A percentile compares a stretch with the other conserved stretches of the same genome.
phyloP scores from a whole-genome alignment of 2,113 vertebrate species.

The Heliornis fulica region DNA sequence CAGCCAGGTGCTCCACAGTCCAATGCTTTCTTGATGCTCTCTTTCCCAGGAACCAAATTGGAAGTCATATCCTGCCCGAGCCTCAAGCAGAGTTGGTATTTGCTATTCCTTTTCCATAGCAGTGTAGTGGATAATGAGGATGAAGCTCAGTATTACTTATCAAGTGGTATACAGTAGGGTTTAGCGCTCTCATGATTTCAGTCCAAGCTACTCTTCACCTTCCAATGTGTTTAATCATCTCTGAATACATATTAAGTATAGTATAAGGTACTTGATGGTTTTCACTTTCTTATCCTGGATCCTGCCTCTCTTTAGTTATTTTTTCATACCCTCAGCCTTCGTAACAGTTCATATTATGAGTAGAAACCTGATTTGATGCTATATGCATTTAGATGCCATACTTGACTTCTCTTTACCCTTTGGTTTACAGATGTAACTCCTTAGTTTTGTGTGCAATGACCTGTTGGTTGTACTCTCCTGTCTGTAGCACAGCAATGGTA shows the following conservation, averaged over 20 bases:
- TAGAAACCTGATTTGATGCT: not conserved
- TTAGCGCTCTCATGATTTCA: not conserved
- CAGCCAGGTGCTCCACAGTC: not conserved
- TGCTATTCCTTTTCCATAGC: not conserved
- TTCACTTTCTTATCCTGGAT: not conserved
- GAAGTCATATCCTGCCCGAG: not conserved
- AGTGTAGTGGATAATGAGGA: not conserved
- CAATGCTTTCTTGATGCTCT: not conserved
- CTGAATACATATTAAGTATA: not conserved
- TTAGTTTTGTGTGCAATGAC: not conserved
- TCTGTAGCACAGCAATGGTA: not conserved
- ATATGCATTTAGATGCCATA: not conserved
- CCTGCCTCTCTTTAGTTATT: not conserved
- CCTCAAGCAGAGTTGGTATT: not conserved
- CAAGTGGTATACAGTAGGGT: accelerated
- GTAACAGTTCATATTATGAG: accelerated
- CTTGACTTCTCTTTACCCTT: not conserved
- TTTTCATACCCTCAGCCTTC: not conserved
- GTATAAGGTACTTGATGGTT: accelerated
- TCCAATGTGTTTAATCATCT: accelerated
- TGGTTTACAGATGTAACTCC: not conserved
- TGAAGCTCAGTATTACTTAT: not conserved
- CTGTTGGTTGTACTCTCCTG: not conserved
- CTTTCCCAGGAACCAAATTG: not conserved
- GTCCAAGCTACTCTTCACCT: accelerated